phyloP scores from a whole-genome alignment of 2,113 vertebrate species.

The Boulengeromyrus knoepffleri region DNA sequence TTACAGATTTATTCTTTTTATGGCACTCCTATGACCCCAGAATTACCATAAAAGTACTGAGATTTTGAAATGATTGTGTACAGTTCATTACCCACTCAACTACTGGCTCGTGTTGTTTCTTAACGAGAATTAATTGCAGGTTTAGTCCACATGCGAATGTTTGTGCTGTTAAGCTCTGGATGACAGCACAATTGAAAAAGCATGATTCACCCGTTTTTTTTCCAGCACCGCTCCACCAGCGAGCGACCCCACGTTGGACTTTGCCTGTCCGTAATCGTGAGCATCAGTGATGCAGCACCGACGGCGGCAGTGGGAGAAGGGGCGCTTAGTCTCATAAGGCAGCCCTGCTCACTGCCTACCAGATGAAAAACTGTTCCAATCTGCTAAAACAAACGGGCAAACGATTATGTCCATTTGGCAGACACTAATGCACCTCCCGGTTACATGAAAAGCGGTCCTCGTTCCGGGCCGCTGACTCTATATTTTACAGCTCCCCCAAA shows the following conservation, averaged over 20 bases:
- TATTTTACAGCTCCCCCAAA: background rate
- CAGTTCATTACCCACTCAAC: background rate
- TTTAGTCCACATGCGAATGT: background rate
- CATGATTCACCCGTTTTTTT: background rate
- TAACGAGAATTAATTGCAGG: background rate
- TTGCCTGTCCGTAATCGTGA: background rate
- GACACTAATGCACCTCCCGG: background rate
- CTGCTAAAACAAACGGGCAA: background rate
- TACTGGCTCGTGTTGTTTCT: background rate
- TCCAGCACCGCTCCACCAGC: background rate
- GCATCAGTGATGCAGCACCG: background rate
- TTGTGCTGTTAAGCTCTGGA: background rate
- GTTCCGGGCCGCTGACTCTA: background rate
- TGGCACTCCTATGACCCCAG: no score
- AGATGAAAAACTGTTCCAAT: background rate
- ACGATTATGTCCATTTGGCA: background rate
- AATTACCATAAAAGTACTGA: background rate
- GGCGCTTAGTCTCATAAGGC: background rate
- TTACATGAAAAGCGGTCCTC: background rate
- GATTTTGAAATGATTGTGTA: slow-evolving; percentile 1
- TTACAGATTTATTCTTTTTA: no score
- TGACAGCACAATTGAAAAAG: background rate
- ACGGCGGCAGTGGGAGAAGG: background rate
- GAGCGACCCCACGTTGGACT: background rate
- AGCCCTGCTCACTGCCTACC: background rate